Evolutionary conservation across 2,797 vertebrate genomes (phyloP).

Genomic region (Coreius guichenoti): DNA sequence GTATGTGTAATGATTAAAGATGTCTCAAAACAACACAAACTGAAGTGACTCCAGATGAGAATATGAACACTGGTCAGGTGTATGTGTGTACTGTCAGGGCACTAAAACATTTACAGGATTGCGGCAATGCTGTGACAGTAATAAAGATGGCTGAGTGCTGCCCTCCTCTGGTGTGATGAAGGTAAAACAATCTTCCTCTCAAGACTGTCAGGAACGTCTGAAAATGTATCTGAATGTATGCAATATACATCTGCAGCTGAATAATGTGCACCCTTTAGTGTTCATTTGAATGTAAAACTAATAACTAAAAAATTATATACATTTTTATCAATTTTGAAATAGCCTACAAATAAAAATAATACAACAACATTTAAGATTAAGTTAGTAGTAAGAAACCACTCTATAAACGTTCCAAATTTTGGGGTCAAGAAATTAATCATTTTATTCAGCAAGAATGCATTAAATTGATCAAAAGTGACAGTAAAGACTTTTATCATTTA

Average conservation of each 20-base stretch:
- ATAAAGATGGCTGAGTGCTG: conserved; percentile 16
- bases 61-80: neutral
- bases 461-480: neutral
- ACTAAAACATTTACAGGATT: conserved; percentile 49
- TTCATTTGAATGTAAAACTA: neutral
- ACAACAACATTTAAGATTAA: neutral
- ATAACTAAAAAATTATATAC: neutral
- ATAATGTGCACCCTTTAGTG: neutral
- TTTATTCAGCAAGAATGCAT: neutral
- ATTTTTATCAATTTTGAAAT: neutral
- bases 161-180: conserved; percentile 36
- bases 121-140: conserved; percentile 35
- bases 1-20: neutral
- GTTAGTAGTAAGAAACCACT: neutral
- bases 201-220: neutral
- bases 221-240: neutral
- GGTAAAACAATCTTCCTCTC: neutral
- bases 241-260: neutral
- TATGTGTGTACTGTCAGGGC: conserved; percentile 8
- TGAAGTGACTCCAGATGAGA: neutral
- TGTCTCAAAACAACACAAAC: neutral
- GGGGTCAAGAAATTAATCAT: neutral
- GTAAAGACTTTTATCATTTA: neutral
- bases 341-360: neutral
- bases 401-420: neutral